A percentile compares a stretch with the other conserved stretches of the same genome.
These are phyloP conservation scores for Unio delphinus DNA, from an alignment of 2,888 invertebrate species.

Conservation along the genomic window DNA sequence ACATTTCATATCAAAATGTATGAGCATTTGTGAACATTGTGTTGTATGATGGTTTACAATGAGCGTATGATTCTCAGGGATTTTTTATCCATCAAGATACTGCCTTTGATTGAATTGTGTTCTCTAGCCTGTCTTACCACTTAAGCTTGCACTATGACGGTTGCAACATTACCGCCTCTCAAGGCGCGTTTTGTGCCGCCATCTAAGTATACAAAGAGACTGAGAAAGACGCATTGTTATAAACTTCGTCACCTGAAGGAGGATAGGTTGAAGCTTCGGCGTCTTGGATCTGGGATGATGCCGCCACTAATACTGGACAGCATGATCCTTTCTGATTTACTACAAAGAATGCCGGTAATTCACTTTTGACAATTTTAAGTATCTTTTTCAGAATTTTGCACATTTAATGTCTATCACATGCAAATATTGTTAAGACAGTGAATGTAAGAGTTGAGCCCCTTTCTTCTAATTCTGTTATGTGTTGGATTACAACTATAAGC, in stretches of 20 bases:
- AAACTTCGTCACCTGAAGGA: slow-evolving; percentile 28
- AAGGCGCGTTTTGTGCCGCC: slow-evolving; percentile 6
- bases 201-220: slow-evolving; percentile 18
- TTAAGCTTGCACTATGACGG: slow-evolving; percentile 18
- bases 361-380: background rate
- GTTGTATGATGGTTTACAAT: too few relatives aligned
- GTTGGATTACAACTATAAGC: slow-evolving; percentile 4
- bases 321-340: slow-evolving; percentile 44
- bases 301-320: slow-evolving; percentile 49
- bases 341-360: slow-evolving; percentile 44
- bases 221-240: slow-evolving; percentile 35
- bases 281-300: slow-evolving; percentile 56
- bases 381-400: background rate
- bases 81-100: too few relatives aligned
- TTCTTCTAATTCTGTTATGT: background rate
- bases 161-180: slow-evolving; percentile 25
- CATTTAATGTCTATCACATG: too few relatives aligned
- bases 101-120: too few relatives aligned
- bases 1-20: too few relatives aligned
- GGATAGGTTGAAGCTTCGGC: slow-evolving; percentile 35
- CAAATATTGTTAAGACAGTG: background rate
- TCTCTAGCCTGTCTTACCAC: too few relatives aligned
- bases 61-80: too few relatives aligned
- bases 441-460: background rate
- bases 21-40: too few relatives aligned